Conservation (phyloP, 2,113 vertebrate species). For the Paramormyrops kingsleyae region DNA sequence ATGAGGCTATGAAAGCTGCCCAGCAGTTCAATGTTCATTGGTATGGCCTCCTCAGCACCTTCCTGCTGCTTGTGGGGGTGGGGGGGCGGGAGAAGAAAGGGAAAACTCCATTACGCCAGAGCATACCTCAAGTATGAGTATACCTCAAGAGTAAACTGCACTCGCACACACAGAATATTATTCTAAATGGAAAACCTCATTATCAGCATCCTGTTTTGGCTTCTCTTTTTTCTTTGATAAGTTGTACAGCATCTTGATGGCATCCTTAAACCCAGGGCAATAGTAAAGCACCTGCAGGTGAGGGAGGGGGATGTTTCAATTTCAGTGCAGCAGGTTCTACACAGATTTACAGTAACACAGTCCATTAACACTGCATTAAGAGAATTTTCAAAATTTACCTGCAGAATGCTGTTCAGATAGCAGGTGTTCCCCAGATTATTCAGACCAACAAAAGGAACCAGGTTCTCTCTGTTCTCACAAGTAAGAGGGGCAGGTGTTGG, state of each 20-base stretch:
- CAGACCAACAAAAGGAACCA: conserved; percentile 88
- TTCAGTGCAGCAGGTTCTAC: background rate
- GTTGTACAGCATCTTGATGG: conserved; percentile 77
- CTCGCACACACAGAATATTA: background rate
- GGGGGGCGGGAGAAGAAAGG: background rate
- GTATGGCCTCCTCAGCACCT: conserved; percentile 55
- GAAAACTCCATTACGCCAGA: background rate
- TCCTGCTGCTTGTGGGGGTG: conserved; percentile 45
- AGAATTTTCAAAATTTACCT: conserved; percentile 67
- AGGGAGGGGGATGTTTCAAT: background rate
- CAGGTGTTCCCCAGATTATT: conserved; percentile 97
- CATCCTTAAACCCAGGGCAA: conserved; percentile 89
- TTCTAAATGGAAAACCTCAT: conserved; percentile 61
- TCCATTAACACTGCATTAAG: background rate
- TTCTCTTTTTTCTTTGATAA: conserved; percentile 72
- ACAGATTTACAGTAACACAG: background rate
- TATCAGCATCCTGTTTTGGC: conserved; percentile 63
- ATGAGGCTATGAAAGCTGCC: conserved; percentile 84
- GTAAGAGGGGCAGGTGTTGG: conserved; percentile 60
- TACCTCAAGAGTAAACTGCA: background rate
- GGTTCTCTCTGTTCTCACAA: conserved; percentile 73
- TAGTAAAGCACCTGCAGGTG: conserved; percentile 71
- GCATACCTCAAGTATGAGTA: background rate
- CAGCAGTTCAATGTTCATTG: conserved; percentile 78
- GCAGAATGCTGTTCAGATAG: conserved; percentile 93